These are phyloP conservation scores for Australoheros scitulus DNA, from an alignment of 2,113 vertebrate species.

Conservation along the genomic window DNA sequence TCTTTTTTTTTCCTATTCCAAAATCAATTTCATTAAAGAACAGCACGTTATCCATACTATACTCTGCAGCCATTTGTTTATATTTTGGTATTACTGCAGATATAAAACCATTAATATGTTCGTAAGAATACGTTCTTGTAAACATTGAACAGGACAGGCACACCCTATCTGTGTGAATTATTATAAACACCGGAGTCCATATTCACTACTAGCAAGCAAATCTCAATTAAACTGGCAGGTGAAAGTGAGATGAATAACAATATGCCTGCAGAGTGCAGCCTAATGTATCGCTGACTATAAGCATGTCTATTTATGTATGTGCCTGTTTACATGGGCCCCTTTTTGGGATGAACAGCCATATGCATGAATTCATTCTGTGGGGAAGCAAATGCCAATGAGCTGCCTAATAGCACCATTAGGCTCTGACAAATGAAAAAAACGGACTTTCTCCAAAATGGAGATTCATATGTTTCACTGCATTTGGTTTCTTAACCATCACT, in stretches of 20 bases:
- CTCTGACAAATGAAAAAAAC: conserved; percentile 74
- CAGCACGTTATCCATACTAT: conserved; percentile 23
- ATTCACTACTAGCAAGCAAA: conserved; percentile 58
- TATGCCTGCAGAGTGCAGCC: conserved; percentile 35
- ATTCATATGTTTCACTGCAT: conserved; percentile 64
- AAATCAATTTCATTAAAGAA: background rate
- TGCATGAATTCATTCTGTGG: conserved; percentile 61
- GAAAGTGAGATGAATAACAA: conserved; percentile 73
- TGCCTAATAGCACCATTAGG: conserved; percentile 73
- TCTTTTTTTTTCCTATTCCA: background rate
- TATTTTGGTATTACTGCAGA: conserved; percentile 39
- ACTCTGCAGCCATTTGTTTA: conserved; percentile 30
- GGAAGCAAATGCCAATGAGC: conserved; percentile 70
- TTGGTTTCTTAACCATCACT: conserved; percentile 58
- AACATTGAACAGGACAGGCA: conserved; percentile 33
- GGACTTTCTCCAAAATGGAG: conserved; percentile 69
- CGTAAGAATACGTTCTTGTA: conserved; percentile 39
- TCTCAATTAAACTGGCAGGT: conserved; percentile 77
- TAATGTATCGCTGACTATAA: conserved; percentile 32
- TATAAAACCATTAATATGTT: conserved; percentile 22
- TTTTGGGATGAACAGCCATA: conserved; percentile 49
- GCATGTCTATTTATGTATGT: conserved; percentile 12
- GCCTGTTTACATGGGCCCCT: conserved; percentile 21
- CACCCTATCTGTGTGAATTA: conserved; percentile 63
- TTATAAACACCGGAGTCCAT: conserved; percentile 40